These are phyloP conservation scores for Meteorus cinctellus DNA, from an alignment of 2,888 invertebrate species.

Conservation along the genomic window DNA sequence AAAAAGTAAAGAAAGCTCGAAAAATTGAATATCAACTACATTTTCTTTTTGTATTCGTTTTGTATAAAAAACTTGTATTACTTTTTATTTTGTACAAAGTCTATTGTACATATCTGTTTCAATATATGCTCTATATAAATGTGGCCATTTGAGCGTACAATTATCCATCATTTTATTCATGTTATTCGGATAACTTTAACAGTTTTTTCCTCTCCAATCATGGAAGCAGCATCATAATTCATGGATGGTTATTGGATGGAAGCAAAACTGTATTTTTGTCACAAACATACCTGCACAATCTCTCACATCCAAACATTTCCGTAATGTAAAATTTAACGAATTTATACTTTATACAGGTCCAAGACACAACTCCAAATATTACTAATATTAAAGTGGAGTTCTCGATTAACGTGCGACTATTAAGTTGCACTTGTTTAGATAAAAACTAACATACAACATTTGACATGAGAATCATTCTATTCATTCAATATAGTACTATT, in stretches of 20 bases:
- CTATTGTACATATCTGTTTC: conserved; percentile 21
- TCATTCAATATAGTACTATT: background rate
- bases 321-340: background rate
- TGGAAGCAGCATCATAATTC: conserved; percentile 4
- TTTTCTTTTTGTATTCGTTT: background rate
- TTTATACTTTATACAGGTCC: conserved; percentile 4
- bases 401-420: background rate
- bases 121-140: conserved; percentile 19
- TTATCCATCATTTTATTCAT: background rate
- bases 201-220: background rate
- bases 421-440: background rate
- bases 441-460: background rate
- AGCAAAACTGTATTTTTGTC: conserved; percentile 33
- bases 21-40: conserved; percentile 1
- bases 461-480: too few relatives aligned
- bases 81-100: conserved; percentile 16
- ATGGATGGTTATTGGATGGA: conserved; percentile 34
- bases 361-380: background rate
- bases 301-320: background rate
- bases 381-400: background rate
- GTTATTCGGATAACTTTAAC: background rate
- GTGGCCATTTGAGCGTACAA: background rate
- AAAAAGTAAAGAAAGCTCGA: background rate
- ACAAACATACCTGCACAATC: background rate
- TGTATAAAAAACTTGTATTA: conserved; percentile 6